Conservation (phyloP, 2,797 vertebrate genomes). For the Cirrhinus molitorella region DNA sequence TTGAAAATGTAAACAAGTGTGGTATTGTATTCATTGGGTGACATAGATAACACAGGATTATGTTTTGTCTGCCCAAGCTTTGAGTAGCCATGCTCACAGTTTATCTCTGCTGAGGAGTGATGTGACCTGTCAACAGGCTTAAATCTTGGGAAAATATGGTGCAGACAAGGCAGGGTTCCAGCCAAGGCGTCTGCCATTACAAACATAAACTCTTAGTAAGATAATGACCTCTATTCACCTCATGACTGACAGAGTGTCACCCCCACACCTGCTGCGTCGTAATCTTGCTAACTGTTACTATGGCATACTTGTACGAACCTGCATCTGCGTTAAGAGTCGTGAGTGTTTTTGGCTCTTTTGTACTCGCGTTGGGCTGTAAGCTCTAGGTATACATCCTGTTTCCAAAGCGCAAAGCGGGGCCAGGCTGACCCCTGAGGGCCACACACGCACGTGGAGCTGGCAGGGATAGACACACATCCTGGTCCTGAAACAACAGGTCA, state of each 20-base stretch:
- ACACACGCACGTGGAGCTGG: slow-evolving; percentile 20
- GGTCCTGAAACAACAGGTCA: slow-evolving; percentile 58
- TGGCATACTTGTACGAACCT: slow-evolving; percentile 22
- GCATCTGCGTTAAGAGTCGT: slow-evolving; percentile 1
- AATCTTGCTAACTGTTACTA: slow-evolving; percentile 24
- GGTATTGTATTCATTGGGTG: slow-evolving; percentile 49
- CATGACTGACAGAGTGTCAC: slow-evolving; percentile 12
- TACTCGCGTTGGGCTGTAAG: slow-evolving; percentile 13
- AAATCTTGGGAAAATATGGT: slow-evolving; percentile 41
- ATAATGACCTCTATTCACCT: slow-evolving; percentile 40
- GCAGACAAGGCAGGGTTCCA: slow-evolving; percentile 19
- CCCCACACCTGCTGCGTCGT: slow-evolving; percentile 34
- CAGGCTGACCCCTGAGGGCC: slow-evolving; percentile 44
- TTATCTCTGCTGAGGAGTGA: slow-evolving; percentile 49
- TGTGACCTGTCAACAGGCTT: slow-evolving; percentile 54
- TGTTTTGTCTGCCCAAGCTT: slow-evolving; percentile 41
- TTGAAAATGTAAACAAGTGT: slow-evolving; percentile 35
- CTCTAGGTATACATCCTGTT: slow-evolving; percentile 57
- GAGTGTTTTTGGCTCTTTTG: slow-evolving; percentile 32
- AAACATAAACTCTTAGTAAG: slow-evolving; percentile 25
- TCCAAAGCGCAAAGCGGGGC: slow-evolving; percentile 42
- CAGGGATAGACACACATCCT: slow-evolving; percentile 51
- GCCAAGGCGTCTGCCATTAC: slow-evolving; percentile 33
- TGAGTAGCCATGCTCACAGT: slow-evolving; percentile 14
- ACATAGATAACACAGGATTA: slow-evolving; percentile 50